These are phyloP conservation scores for Stegastes partitus DNA, from an alignment of 2,113 vertebrate genomes.

Conservation along the genomic window DNA sequence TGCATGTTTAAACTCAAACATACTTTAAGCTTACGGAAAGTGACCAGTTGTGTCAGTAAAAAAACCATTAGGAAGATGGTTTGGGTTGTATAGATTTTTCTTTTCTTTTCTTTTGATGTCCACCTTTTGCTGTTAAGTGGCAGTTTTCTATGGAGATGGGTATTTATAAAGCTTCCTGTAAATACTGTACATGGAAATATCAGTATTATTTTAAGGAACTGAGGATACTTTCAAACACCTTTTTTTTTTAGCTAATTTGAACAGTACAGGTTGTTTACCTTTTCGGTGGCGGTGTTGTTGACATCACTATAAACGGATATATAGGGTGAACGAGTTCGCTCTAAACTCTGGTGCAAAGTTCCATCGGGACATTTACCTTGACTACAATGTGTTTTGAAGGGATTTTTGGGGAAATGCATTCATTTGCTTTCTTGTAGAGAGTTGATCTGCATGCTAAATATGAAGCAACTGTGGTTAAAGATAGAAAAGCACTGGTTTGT, in stretches of 20 bases:
- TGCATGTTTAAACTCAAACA: background rate
- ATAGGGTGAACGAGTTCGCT: background rate
- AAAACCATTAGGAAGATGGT: constrained; percentile 37
- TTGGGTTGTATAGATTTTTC: constrained; percentile 67
- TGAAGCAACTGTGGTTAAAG: too few species aligned
- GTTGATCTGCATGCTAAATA: too few species aligned
- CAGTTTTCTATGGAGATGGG: constrained; percentile 79
- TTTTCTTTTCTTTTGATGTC: constrained; percentile 58
- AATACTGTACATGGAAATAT: constrained; percentile 87
- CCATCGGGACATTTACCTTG: too few species aligned
- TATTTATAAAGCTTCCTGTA: constrained; percentile 86
- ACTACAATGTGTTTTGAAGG: too few species aligned
- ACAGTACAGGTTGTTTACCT: background rate
- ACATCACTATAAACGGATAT: background rate
- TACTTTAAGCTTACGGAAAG: background rate
- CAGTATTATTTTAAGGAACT: constrained; percentile 82
- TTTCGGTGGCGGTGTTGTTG: background rate
- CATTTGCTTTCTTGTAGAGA: too few species aligned
- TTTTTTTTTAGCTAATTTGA: constrained; percentile 37
- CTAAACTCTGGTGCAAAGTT: background rate
- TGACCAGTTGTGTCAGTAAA: constrained; percentile 28
- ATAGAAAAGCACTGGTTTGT: too few species aligned
- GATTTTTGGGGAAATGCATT: too few species aligned
- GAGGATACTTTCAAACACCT: constrained; percentile 71
- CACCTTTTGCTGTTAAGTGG: constrained; percentile 73